Conservation (phyloP, 2,797 vertebrate species). For the Cyclura pinguis region DNA sequence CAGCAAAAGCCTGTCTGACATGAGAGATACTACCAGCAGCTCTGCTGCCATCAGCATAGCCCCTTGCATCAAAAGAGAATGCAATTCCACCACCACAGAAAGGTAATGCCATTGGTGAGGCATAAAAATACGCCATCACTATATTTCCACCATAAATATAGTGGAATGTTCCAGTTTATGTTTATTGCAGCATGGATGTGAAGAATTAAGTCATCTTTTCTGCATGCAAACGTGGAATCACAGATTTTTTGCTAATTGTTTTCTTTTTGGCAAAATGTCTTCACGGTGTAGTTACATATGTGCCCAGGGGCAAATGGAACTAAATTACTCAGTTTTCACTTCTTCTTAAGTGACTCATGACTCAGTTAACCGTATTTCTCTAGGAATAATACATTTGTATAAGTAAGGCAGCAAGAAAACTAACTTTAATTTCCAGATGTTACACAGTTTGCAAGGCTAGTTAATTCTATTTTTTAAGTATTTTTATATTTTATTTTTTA, state of each 20-base stretch:
- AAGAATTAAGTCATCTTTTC: slow-evolving; percentile 37
- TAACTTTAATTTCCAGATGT: slow-evolving; percentile 18
- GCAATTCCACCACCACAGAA: too few relatives aligned
- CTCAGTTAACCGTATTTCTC: slow-evolving; percentile 40
- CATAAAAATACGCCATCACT: background rate
- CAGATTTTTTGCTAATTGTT: slow-evolving; percentile 57
- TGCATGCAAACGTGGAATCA: slow-evolving; percentile 47
- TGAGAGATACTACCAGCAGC: too few relatives aligned
- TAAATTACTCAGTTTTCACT: slow-evolving; percentile 25
- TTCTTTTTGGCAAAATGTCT: slow-evolving; percentile 46
- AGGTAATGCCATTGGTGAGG: too few relatives aligned
- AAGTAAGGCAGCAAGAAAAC: slow-evolving; percentile 53
- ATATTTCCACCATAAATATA: background rate
- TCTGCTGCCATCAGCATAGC: too few relatives aligned
- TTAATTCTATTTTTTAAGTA: slow-evolving; percentile 12
- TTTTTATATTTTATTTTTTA: background rate
- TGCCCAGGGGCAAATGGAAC: slow-evolving; percentile 26
- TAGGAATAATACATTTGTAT: slow-evolving; percentile 21
- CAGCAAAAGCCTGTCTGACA: too few relatives aligned
- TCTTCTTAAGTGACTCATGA: background rate
- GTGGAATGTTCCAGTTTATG: slow-evolving; percentile 8
- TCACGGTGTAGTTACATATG: slow-evolving; percentile 49
- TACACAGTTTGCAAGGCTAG: slow-evolving; percentile 36
- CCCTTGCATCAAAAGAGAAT: too few relatives aligned
- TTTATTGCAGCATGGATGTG: fast-evolving